Evolutionary conservation across 2,888 invertebrate species (phyloP), one percentile per base, ranked within the genome.

Genomic region (Cryptocephalus primarius): DNA sequence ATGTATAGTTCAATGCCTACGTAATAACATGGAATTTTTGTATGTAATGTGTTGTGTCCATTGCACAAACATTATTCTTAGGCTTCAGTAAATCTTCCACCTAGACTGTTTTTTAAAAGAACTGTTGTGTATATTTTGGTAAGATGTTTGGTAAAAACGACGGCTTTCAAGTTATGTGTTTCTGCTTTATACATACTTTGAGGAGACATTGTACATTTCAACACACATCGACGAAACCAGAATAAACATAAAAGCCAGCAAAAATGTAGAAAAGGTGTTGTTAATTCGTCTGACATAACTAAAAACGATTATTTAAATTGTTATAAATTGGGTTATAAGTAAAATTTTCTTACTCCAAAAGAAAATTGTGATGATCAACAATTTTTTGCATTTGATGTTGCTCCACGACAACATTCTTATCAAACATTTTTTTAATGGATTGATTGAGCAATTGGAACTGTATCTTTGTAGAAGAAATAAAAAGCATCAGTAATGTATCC

Each of bases 201-300:
- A 39, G 9, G 39, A 39, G 9, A 44, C 8, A 32, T 44, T 44
- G 32, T 44, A 44, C 44, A 44, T 44, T 39, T 44, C 44, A n/a
- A 44, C 44, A 11, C 44, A 44, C 44, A 44, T 44, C 9, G 44
- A 44, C 2, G 44, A 39, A 12, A 44, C 44, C 4, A 44, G 39
- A 13, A 44, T 39, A n/a, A 33, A 14, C 44, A 44, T 44, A 31
- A 39, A 44, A 11, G 44, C 44, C 22, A 44, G 8, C 31, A 44
- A 11, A 11, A 31, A 14, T 31, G 39, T 33, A n/a, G 44, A 44
- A 32, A 39, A 44, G 9, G 39, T 39, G 8, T 39, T 11, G 36
- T 44, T 44, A 11, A 44, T 44, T 10, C 39, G 36, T 12, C 38
- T 10, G 2, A 40, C 12, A 14, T 44, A 44, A 12, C 44, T 44